Conservation (phyloP, 1,140 invertebrate genomes). For the Drosophila pectinifera region DNA sequence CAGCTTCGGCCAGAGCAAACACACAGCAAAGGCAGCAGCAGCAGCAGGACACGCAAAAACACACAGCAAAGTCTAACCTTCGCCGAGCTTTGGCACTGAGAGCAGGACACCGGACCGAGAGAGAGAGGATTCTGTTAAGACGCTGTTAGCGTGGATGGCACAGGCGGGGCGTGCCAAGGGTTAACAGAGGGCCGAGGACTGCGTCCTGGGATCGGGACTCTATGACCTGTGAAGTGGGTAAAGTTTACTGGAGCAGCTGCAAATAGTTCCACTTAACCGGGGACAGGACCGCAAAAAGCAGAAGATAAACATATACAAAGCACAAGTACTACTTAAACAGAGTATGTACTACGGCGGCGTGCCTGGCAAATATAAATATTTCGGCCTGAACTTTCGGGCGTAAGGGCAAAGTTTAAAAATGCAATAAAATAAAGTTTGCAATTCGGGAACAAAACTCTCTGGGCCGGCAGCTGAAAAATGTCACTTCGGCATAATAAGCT, state of each 20-base stretch:
- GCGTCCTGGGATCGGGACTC: slow-evolving; percentile 23
- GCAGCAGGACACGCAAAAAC: slow-evolving; percentile 36
- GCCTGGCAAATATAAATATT: slow-evolving; percentile 62
- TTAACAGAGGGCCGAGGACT: slow-evolving; percentile 11
- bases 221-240: slow-evolving; percentile 50
- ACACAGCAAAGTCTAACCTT: slow-evolving; percentile 42
- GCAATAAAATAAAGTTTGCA: slow-evolving; percentile 82
- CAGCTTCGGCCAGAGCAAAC: slow-evolving; percentile 57
- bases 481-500: slow-evolving; percentile 71
- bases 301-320: slow-evolving; percentile 15
- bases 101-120: slow-evolving; percentile 11
- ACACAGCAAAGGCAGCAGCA: slow-evolving; percentile 50
- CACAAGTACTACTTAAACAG: background rate
- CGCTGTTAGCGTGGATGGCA: slow-evolving; percentile 4
- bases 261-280: slow-evolving; percentile 66
- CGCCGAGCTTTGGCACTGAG: slow-evolving; percentile 56
- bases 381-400: slow-evolving; percentile 62
- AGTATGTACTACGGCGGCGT: background rate
- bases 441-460: slow-evolving; percentile 25
- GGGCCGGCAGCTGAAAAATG: slow-evolving; percentile 50
- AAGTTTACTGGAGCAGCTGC: slow-evolving; percentile 53
- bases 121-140: slow-evolving; percentile 36
- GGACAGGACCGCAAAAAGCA: slow-evolving; percentile 24
- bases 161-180: slow-evolving; percentile 14
- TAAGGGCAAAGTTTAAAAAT: slow-evolving; percentile 80